Evolutionary conservation across 2,888 invertebrate species (phyloP), one percentile per base, ranked within the genome.

Genomic region (Amphimallon solstitiale): DNA sequence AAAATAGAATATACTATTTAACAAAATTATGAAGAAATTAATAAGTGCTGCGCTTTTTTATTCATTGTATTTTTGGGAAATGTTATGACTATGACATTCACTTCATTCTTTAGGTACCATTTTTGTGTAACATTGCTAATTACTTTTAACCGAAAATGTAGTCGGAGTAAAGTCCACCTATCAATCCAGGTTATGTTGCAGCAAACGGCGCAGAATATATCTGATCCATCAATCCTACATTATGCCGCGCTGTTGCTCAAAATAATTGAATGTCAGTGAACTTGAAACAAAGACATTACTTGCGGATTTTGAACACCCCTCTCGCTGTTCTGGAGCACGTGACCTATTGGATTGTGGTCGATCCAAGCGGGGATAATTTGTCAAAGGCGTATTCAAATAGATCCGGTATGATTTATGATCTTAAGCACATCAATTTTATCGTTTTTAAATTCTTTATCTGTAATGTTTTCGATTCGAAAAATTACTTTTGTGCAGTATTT

Each of bases 251-350:
- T 79, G 81, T 80, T 81, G 81, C 81, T 75, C 78, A 78, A 79
- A 81, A 81, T 83, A 83, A 83, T 82, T 83, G 83, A 82, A 82
- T 82, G 80, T 76, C 80, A 78, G 77, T 80, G 79, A 77, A 80
- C 78, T 81, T 79, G 82, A 82, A 82, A 82, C 82, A 82, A 82
- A 81, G 81, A 81, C 77, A 80, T 82, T 82, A 82, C 76, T 80
- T 74, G 76, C 80, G 79, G 78, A 74, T 73, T 72, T 71, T 78
- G 79, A 75, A 73, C 78, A 76, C 78, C 79, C 78, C 76, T 73
- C 75, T 23, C 23, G 12, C 40, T 29, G 40, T 67, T 68, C 72
- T 68, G 66, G 66, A 76, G 73, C 80, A 79, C 78, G 78, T 75
- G 80, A 77, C 78, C 77, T 77, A 77, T 78, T 76, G 76, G 79